These are phyloP conservation scores for Tragelaphus eurycerus DNA, from an alignment of 2,797 vertebrate genomes.

Conservation along the genomic window DNA sequence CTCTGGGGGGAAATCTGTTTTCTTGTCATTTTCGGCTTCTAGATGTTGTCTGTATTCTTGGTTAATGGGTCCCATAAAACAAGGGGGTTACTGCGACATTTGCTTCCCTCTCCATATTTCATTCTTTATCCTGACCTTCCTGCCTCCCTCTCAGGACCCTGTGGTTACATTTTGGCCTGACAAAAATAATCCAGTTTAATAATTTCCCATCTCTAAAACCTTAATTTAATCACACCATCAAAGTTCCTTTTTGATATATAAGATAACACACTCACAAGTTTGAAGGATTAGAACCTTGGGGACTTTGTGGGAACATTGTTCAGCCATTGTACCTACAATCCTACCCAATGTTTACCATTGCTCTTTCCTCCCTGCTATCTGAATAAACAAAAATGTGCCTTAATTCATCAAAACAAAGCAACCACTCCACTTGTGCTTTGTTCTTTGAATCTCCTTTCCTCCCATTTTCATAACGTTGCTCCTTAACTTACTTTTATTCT, in stretches of 20 bases:
- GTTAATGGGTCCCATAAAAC: not conserved
- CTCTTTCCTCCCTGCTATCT: not conserved
- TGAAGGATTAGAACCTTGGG: not conserved
- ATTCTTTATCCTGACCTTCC: not conserved
- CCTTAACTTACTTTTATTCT: not conserved
- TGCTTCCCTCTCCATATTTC: not conserved
- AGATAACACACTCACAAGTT: not conserved
- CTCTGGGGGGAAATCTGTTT: not conserved
- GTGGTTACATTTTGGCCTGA: not conserved
- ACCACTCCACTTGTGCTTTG: not conserved
- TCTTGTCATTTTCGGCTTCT: not conserved
- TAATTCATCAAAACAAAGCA: not conserved
- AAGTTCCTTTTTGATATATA: not conserved
- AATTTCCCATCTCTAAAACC: not conserved
- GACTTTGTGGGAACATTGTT: not conserved
- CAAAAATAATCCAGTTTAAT: not conserved
- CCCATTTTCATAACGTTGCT: not conserved
- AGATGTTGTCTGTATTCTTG: not conserved
- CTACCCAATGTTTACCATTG: not conserved
- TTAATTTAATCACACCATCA: not conserved
- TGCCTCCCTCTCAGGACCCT: not conserved
- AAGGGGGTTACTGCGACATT: not conserved
- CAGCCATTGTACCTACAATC: not conserved
- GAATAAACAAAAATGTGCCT: not conserved
- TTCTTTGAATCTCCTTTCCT: not conserved